phyloP scores from a whole-genome alignment of 2,888 invertebrate genomes.

The Drosophila antonietae region DNA sequence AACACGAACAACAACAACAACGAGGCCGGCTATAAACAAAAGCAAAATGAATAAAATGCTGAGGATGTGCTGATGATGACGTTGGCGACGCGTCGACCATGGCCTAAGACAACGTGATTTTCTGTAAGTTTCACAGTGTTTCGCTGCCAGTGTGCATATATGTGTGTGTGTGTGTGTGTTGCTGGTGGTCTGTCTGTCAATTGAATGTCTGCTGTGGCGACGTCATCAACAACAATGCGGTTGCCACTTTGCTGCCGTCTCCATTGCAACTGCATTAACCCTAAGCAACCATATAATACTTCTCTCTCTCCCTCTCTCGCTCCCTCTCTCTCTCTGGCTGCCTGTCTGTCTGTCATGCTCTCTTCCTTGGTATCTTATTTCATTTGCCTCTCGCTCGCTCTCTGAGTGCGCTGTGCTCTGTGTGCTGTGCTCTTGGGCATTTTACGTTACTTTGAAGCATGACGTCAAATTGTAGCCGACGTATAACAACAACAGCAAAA shows the following conservation, averaged over 20 bases:
- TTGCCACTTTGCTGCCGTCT: slow-evolving; percentile 55
- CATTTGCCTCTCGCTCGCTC: background rate
- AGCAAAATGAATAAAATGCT: slow-evolving; percentile 68
- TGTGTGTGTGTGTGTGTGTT: slow-evolving; percentile 34
- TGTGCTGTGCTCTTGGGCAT: slow-evolving; percentile 57
- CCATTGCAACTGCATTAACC: slow-evolving; percentile 73
- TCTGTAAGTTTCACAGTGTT: slow-evolving; percentile 63
- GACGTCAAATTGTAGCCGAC: slow-evolving; percentile 72
- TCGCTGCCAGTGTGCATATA: slow-evolving; percentile 14
- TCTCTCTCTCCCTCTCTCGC: background rate
- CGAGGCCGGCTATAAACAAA: slow-evolving; percentile 68
- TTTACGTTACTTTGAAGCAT: slow-evolving; percentile 73
- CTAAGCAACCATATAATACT: slow-evolving; percentile 52
- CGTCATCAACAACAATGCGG: slow-evolving; percentile 65
- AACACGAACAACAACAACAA: slow-evolving; percentile 22
- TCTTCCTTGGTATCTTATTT: slow-evolving; percentile 11
- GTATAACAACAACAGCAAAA: slow-evolving; percentile 41
- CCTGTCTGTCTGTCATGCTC: background rate
- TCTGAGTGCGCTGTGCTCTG: slow-evolving; percentile 42
- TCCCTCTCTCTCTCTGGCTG: slow-evolving; percentile 1
- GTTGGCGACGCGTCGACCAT: slow-evolving; percentile 66
- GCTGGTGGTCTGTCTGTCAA: slow-evolving; percentile 77
- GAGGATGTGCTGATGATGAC: slow-evolving; percentile 66
- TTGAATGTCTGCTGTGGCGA: slow-evolving; percentile 70
- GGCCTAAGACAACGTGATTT: slow-evolving; percentile 81